Base-by-base conservation (phyloP, 2,888 invertebrate genomes). In the Eucera pruinosa region DNA sequence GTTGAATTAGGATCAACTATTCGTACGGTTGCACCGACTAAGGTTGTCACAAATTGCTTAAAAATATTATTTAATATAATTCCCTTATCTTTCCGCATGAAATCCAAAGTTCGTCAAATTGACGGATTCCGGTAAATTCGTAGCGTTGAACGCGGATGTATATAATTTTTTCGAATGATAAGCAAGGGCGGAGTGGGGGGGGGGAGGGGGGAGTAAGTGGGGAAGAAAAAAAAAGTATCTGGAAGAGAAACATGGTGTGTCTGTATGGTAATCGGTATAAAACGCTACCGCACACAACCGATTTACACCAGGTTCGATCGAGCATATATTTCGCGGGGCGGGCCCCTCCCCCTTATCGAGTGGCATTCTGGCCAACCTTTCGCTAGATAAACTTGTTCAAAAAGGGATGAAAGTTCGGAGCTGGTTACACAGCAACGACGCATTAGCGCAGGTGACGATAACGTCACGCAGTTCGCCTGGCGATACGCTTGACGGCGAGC, bases 251-350 rank as follows among this genome's bases (percentile, higher is more conserved):
- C 43, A 60, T 43, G 64, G 25, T 39, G n/a, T n/a, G n/a, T 43
- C 13, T n/a, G 23, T 7, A 48, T 13, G 50, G 47, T 25, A 68
- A 74, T 58, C n/a, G n/a, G n/a, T n/a, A n/a, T n/a, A n/a, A n/a
- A n/a, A n/a, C n/a, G n/a, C n/a, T n/a, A 61, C 61, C 4, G 47
- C 13, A 15, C 2, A 52, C 61, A 50, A 36, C 43, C 30, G 45
- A 82, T 74, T 71, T 64, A 64, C n/a, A n/a, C 55, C 43, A 81
- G n/a, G 66, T 80, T 81, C 80, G 72, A 81, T 81, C 71, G 61
- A 70, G 55, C 48, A 36, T 55, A 39, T 18, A 58, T 72, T 64
- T 70, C 13, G 47, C 9, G 64, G 67, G 78, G 78, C 76, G 73
- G 82, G 61, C 50, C 74, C 70, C 36, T 55, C 15, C 47, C 57